These are phyloP conservation scores for Diabrotica virgifera DNA, from an alignment of 1,140 invertebrate species.

Conservation along the genomic window DNA sequence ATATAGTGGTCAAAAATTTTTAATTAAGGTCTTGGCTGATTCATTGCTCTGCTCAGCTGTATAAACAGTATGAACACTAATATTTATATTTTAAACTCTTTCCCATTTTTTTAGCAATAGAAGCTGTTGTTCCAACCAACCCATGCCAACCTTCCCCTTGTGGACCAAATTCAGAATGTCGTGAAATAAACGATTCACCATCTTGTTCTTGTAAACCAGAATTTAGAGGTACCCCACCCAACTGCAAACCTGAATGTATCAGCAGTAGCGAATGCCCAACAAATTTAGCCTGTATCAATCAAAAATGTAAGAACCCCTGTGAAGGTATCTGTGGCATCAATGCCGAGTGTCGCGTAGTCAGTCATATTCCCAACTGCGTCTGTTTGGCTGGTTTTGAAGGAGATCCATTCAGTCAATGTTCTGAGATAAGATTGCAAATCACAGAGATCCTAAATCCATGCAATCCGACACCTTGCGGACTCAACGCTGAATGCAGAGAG, in stretches of 20 bases:
- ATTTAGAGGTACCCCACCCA: constrained; percentile 61
- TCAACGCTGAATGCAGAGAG: constrained; percentile 64
- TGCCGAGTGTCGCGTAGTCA: constrained; percentile 70
- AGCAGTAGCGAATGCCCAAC: constrained; percentile 62
- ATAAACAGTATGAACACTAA: background rate
- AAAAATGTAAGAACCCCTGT: constrained; percentile 70
- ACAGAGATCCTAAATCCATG: constrained; percentile 60
- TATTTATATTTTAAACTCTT: background rate
- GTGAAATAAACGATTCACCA: constrained; percentile 75
- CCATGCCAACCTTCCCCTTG: constrained; percentile 81
- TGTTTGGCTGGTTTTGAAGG: constrained; percentile 58
- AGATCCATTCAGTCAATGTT: constrained; percentile 66
- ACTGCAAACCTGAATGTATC: constrained; percentile 64
- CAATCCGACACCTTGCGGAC: constrained; percentile 63
- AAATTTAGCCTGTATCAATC: constrained; percentile 62
- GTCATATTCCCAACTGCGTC: constrained; percentile 61
- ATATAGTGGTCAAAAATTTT: background rate
- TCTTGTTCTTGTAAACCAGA: constrained; percentile 73
- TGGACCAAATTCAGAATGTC: constrained; percentile 74
- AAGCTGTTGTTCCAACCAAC: constrained; percentile 52
- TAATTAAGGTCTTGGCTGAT: too few relatives aligned
- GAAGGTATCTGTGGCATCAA: constrained; percentile 69
- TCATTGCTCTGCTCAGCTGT: too few relatives aligned
- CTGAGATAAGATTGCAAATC: constrained; percentile 77
- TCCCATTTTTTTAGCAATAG: constrained; percentile 42